A percentile compares a stretch with the other conserved stretches of the same genome.
Evolutionary conservation across 2,888 invertebrate genomes (phyloP).

Genomic region (Cantharis rustica): DNA sequence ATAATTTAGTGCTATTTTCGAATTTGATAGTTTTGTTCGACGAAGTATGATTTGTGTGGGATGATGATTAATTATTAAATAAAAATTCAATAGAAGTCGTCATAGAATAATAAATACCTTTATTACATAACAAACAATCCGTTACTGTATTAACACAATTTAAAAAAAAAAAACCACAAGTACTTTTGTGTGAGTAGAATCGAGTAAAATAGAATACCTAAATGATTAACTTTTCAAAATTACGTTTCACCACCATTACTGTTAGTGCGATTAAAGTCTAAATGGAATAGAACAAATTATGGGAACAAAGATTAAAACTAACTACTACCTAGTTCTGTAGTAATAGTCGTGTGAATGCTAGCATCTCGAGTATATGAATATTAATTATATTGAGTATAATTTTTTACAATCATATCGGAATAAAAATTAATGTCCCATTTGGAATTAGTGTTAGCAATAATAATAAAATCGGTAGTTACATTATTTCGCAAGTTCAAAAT

Average conservation of each 20-base stretch:
- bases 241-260: background rate
- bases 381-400: background rate
- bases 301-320: conserved; percentile 3
- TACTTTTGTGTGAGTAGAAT: background rate
- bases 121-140: background rate
- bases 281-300: background rate
- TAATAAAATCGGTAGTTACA: background rate
- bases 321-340: background rate
- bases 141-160: background rate
- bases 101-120: background rate
- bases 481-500: background rate
- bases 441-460: background rate
- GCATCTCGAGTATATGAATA: background rate
- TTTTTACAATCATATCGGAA: background rate
- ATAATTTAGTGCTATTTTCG: no score
- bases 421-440: background rate
- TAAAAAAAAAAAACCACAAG: background rate
- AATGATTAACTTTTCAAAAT: background rate
- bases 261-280: background rate
- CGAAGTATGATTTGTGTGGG: background rate
- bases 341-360: background rate
- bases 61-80: background rate
- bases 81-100: background rate
- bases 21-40: no score
- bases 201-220: background rate